These are phyloP conservation scores for Danaus plexippus DNA, from an alignment of 1,140 invertebrate species.

Conservation along the genomic window DNA sequence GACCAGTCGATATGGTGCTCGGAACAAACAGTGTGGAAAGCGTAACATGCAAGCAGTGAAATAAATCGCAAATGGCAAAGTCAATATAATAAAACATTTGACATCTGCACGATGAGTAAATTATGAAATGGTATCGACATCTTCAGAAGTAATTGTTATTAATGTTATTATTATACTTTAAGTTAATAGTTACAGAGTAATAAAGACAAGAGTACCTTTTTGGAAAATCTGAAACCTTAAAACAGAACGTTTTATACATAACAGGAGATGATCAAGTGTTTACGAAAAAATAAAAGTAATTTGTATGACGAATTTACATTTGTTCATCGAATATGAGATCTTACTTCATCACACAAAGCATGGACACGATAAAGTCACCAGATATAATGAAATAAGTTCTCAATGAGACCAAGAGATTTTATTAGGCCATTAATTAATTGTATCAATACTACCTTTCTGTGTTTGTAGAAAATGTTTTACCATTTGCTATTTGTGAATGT, in stretches of 20 bases:
- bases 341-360: slow-evolving; percentile 36
- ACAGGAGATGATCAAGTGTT: slow-evolving; percentile 37
- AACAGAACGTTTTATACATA: slow-evolving; percentile 37
- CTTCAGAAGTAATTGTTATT: slow-evolving; percentile 35
- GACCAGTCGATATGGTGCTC: slow-evolving; percentile 52
- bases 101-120: slow-evolving; percentile 29
- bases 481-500: slow-evolving; percentile 64
- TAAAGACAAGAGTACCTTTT: slow-evolving; percentile 51
- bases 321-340: slow-evolving; percentile 34
- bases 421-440: slow-evolving; percentile 53
- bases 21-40: slow-evolving; percentile 49
- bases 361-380: slow-evolving; percentile 14
- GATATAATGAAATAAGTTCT: slow-evolving; percentile 48
- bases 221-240: slow-evolving; percentile 63
- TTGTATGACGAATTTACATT: slow-evolving; percentile 41
- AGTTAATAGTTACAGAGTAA: slow-evolving; percentile 60
- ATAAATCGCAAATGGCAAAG: slow-evolving; percentile 31
- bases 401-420: slow-evolving; percentile 34
- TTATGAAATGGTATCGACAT: slow-evolving; percentile 47
- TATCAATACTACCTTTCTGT: slow-evolving; percentile 67
- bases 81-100: slow-evolving; percentile 22
- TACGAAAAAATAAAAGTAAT: slow-evolving; percentile 26
- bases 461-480: slow-evolving; percentile 63
- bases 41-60: slow-evolving; percentile 61
- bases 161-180: slow-evolving; percentile 35